phyloP scores from a whole-genome alignment of 2,888 invertebrate genomes.

The Drosophila melanosoma region DNA sequence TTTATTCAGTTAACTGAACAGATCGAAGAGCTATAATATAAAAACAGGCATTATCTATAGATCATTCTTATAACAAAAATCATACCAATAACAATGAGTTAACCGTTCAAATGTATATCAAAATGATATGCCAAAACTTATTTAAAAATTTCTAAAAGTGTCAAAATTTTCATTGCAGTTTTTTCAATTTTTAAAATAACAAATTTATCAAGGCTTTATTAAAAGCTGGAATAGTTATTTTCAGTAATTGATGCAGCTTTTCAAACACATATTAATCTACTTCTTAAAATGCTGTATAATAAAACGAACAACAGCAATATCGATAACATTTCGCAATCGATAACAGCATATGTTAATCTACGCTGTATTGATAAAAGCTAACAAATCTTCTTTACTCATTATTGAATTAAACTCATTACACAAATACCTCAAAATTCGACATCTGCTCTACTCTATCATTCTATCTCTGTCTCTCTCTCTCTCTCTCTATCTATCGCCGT shows the following conservation, averaged over 20 bases:
- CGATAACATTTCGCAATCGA: slow-evolving; percentile 12
- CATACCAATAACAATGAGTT: not conserved
- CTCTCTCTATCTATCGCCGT: not conserved
- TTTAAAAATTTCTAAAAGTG: too few relatives aligned
- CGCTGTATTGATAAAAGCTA: slow-evolving; percentile 26
- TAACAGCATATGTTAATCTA: slow-evolving; percentile 10
- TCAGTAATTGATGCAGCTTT: not conserved
- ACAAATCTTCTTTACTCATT: slow-evolving; percentile 27
- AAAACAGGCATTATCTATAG: not conserved
- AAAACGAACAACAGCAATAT: not conserved
- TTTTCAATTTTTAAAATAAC: not conserved
- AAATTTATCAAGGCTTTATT: not conserved
- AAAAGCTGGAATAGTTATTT: too few relatives aligned
- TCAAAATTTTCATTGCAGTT: too few relatives aligned
- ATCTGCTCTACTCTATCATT: slow-evolving; percentile 9
- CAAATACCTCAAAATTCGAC: slow-evolving; percentile 17
- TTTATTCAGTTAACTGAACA: not conserved
- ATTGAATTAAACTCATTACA: slow-evolving; percentile 58
- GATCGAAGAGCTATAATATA: not conserved
- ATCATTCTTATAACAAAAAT: not conserved
- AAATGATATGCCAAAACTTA: not conserved
- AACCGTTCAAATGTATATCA: not conserved
- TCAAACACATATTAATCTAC: not conserved
- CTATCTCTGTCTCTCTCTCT: not conserved
- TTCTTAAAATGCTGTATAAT: not conserved